phyloP scores from a whole-genome alignment of 53 echinoderm and acorn worm genomes.

The Holothuria leucospilota region DNA sequence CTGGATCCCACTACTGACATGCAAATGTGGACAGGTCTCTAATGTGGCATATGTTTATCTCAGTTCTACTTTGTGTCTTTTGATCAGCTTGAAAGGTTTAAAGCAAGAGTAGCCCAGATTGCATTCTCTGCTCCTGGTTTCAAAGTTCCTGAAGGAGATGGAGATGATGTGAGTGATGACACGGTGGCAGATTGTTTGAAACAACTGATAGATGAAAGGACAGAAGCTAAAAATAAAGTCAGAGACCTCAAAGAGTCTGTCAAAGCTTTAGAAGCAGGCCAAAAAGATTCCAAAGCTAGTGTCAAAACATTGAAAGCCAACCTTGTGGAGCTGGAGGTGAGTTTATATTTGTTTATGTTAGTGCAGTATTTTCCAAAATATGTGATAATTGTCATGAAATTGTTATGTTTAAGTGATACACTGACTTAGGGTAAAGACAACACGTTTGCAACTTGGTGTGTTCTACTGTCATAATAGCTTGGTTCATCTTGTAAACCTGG shows the following conservation, averaged over 20 bases:
- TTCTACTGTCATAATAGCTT: not conserved
- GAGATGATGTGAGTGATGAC: slow-evolving; percentile 70
- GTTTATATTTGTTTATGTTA: not conserved
- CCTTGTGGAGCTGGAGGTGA: slow-evolving; percentile 80
- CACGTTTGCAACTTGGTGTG: not conserved
- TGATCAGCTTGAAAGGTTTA: slow-evolving; percentile 82
- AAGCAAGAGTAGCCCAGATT: slow-evolving; percentile 79
- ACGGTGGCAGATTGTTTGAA: slow-evolving; percentile 78
- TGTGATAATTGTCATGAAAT: too few relatives aligned
- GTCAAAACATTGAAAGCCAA: slow-evolving; percentile 84
- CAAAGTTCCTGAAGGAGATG: slow-evolving; percentile 84
- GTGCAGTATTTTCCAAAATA: not conserved
- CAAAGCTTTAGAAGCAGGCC: slow-evolving; percentile 77
- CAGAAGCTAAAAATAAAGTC: slow-evolving; percentile 81
- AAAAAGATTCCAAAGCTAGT: slow-evolving; percentile 85
- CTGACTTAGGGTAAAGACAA: too few relatives aligned
- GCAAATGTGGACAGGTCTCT: too few relatives aligned
- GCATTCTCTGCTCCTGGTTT: slow-evolving; percentile 92
- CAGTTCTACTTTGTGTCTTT: not conserved
- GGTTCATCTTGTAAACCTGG: not conserved
- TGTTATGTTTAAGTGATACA: too few relatives aligned
- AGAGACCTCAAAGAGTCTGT: slow-evolving; percentile 82
- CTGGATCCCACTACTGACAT: too few relatives aligned
- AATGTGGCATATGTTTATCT: too few relatives aligned
- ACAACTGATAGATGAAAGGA: slow-evolving; percentile 80